Conservation (phyloP, 2,113 vertebrate species). For the Myocastor coypus region DNA sequence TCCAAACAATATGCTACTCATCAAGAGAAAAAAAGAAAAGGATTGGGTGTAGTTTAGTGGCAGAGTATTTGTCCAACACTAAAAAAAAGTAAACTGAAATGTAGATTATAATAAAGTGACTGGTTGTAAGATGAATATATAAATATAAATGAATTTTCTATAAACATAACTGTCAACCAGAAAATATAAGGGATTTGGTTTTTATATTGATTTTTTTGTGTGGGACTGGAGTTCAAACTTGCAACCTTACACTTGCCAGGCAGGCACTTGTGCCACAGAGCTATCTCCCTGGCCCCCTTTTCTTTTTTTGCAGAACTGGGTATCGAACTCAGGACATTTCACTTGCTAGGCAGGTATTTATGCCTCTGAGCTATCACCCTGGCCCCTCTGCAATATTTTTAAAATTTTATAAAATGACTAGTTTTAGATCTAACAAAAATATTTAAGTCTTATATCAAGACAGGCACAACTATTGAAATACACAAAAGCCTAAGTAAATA, state of each 20-base stretch:
- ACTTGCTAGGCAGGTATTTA: too few relatives aligned
- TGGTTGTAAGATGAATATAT: neutral
- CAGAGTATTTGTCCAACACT: neutral
- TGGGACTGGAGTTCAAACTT: too few relatives aligned
- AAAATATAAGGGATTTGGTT: neutral
- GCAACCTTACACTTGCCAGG: too few relatives aligned
- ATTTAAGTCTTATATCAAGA: neutral
- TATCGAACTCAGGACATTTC: too few relatives aligned
- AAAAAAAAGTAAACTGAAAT: slow-evolving; percentile 3
- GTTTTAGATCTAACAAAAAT: slow-evolving; percentile 50
- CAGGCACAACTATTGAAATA: neutral
- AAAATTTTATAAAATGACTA: neutral
- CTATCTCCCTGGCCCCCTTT: too few relatives aligned
- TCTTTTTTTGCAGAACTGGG: too few relatives aligned
- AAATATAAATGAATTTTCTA: slow-evolving; percentile 29
- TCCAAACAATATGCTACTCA: slow-evolving; percentile 15
- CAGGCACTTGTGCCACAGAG: too few relatives aligned
- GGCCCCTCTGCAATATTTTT: neutral
- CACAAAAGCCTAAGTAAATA: slow-evolving; percentile 32
- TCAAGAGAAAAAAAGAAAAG: neutral
- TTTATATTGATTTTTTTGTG: neutral
- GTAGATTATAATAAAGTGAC: neutral
- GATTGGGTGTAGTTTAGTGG: neutral
- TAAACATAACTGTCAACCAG: slow-evolving; percentile 18
- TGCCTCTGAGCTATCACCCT: too few relatives aligned